Evolutionary conservation across 1,140 invertebrate species (phyloP), one percentile per base, ranked within the genome.

Genomic region (Nymphalis io): DNA sequence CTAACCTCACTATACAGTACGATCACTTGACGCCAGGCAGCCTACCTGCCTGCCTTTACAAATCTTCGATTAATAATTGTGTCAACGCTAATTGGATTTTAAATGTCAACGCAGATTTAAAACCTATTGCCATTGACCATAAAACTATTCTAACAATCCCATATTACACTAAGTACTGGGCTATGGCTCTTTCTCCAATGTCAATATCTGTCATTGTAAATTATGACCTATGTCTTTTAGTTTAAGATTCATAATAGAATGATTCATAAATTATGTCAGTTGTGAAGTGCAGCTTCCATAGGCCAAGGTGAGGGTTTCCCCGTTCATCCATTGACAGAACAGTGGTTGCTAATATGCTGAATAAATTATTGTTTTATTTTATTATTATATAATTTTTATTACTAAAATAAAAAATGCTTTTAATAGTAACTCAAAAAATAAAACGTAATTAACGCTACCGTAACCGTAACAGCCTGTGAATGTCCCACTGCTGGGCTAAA

Each of bases 51-150:
- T n/a, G n/a, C n/a, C n/a, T n/a, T n/a, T n/a, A n/a, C n/a, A n/a
- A n/a, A n/a, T 33, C 27, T 33, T 33, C 10, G 27, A 33, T 33
- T 33, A 8, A 33, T 33, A 33, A 33, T 33, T 33, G 27, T 33
- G 27, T 33, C 27, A 33, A 33, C 27, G 3, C 6, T 33, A 33
- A 33, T 33, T 33, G 27, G 27, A 33, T 33, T 38, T 15, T 27
- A n/a, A 23, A 42, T 44, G 59, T 16, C 27, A 33, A 15, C 40
- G 40, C 3, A 55, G 60, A 55, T 70, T 48, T 46, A 62, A 62
- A 16, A 62, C 27, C 40, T 48, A 62, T 51, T 62, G 58, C 69
- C 69, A 61, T 65, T 71, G 62, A 60, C 62, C 69, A 71, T 55
- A 65, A 68, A 65, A 39, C 63, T 58, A 59, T 42, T 58, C 15